Base-by-base conservation (phyloP, 1,140 invertebrate genomes). In the Cotesia glomerata region DNA sequence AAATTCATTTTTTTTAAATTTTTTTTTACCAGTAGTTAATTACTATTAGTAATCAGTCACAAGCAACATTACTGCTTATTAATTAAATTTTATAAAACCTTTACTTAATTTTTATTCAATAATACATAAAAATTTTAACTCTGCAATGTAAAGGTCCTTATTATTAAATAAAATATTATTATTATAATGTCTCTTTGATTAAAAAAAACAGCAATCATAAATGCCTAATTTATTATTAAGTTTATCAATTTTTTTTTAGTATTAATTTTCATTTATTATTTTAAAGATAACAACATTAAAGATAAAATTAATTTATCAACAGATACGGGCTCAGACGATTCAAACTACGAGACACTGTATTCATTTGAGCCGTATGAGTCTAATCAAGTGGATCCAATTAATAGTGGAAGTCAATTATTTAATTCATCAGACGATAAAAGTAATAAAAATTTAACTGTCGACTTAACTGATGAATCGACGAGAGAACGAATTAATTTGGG, bases 271-370 rank as follows among this genome's bases (percentile, higher is more conserved):
- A 11, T 52, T 65, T 49, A 5, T 32, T 11, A 65, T 13, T 35
- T 32, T 68, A 68, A 68, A 35, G 32, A 14, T 62, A 71, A 9
- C 8, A 67, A 13, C 54, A 18, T 58, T 58, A 8, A 49, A 9
- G 14, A 26, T 51, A 18, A 13, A 51, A 14, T 52, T 45, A 67
- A 49, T 67, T 67, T 59, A 67, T 72, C 70, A 66, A 62, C 66
- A 87, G 86, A 86, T 56, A 75, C 77, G 14, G 76, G 79, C 34
- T 86, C 85, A 52, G 86, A 86, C 16, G 85, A 86, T 62, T 84
- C 80, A 69, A 86, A 83, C 36, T 85, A 86, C 71, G 85, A 87
- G 73, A 85, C 81, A 0, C 73, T 86, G 0, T 76, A 77, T 56
- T 81, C 81, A 9, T 80, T 77, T 26, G 80, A 80, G 18, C 73